phyloP scores from a whole-genome alignment of 2,113 vertebrate species.

The Halichoeres trimaculatus region DNA sequence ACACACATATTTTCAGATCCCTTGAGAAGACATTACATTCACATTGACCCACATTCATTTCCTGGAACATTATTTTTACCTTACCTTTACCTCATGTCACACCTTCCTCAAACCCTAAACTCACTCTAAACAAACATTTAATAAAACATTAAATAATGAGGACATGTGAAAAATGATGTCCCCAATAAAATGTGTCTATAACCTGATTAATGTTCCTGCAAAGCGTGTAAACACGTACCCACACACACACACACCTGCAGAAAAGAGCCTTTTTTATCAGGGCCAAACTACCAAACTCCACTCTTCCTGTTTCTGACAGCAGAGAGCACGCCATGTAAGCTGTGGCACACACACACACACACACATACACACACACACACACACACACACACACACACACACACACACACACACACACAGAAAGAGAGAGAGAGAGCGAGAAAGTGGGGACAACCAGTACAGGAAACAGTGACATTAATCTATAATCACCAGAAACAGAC shows the following conservation, averaged over 20 bases:
- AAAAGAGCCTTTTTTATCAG: constrained; percentile 23
- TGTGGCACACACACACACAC: constrained; percentile 48
- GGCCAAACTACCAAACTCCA: constrained; percentile 60
- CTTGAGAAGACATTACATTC: not conserved
- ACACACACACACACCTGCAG: constrained; percentile 15
- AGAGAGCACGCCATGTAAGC: constrained; percentile 53
- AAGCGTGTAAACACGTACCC: not conserved
- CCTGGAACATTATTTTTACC: not conserved
- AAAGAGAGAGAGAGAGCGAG: too few species aligned
- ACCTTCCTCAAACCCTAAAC: too few species aligned
- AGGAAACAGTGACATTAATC: constrained; percentile 65
- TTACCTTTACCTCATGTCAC: too few species aligned
- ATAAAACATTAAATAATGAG: too few species aligned
- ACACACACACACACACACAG: constrained; percentile 18
- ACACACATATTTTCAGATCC: not conserved
- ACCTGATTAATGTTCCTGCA: too few species aligned
- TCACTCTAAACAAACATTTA: too few species aligned
- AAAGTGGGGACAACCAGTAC: not conserved
- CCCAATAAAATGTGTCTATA: too few species aligned
- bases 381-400: constrained; percentile 26
- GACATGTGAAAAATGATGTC: too few species aligned
- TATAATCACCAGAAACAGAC: constrained; percentile 19
- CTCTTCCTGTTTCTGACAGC: constrained; percentile 76
- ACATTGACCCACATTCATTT: not conserved
- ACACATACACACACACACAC: constrained; percentile 41